Evolutionary conservation across 2,888 invertebrate genomes (phyloP).

Genomic region (Geotrupes spiniger): DNA sequence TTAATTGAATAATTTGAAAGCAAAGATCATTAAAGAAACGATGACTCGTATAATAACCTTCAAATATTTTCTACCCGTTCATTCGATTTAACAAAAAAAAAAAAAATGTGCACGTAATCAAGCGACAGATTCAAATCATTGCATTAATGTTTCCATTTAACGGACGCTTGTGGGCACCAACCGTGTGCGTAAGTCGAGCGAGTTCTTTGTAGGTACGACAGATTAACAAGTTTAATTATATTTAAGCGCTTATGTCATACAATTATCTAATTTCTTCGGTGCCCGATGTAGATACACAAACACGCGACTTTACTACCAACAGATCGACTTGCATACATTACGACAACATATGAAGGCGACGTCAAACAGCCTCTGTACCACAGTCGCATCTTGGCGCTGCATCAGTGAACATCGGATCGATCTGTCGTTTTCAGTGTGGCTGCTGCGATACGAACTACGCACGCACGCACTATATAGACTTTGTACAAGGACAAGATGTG

Average conservation of each 20-base stretch:
- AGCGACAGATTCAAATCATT: too few species aligned
- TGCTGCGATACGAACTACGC: conserved; percentile 1
- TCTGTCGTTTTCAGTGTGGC: conserved; percentile 2
- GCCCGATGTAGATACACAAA: conserved; percentile 2
- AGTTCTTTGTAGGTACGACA: conserved; percentile 5
- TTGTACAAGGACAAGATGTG: conserved; percentile 1
- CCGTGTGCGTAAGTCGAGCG: too few species aligned
- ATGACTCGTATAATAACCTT: too few species aligned
- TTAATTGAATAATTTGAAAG: too few species aligned
- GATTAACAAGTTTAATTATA: conserved; percentile 11
- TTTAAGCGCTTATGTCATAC: conserved; percentile 13
- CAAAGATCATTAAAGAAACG: too few species aligned
- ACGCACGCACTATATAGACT: conserved; percentile 1
- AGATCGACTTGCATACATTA: conserved; percentile 25
- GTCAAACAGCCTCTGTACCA: conserved; percentile 34
- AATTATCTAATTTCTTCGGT: conserved; percentile 11
- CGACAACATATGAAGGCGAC: conserved; percentile 33
- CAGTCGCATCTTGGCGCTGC: conserved; percentile 39
- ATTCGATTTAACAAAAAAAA: too few species aligned
- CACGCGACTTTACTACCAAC: conserved; percentile 19
- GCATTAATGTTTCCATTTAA: too few species aligned
- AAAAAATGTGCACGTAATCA: too few species aligned
- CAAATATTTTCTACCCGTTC: too few species aligned
- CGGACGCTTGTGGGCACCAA: too few species aligned
- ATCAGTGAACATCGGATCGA: conserved; percentile 31